Evolutionary conservation across 2,888 invertebrate genomes (phyloP), one percentile per base, ranked within the genome.

Genomic region (Mycalesis mineus): DNA sequence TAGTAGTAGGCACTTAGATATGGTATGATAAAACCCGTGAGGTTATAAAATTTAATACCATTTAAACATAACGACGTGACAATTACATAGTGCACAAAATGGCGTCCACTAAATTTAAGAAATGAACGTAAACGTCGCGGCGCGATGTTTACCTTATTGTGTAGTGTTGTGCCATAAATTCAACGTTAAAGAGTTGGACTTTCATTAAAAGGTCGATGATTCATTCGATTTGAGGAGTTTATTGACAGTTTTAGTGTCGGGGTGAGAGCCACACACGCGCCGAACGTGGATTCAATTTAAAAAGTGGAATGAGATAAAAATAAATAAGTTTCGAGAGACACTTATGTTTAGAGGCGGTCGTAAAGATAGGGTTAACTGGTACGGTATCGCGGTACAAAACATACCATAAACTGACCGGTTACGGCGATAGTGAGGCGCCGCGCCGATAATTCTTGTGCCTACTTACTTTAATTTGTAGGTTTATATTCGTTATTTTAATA

Each of bases 311-410:
- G 87, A 86, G 86, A 88, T 85, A 86, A 88, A 86, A 87, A 89
- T 88, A 89, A 88, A 88, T 88, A 88, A 88, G 85, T 83, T 83
- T 74, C 75, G 80, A 82, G 79, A 87, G 88, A 89, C 89, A 87
- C 88, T 88, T 87, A 88, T 87, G 89, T 88, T 88, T 88, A 87
- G 88, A 86, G 88, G 71, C 79, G 81, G 72, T 82, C 88, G 82
- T 89, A 89, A 88, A 89, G 88, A 89, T 88, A 88, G 88, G 88
- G 88, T 87, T 87, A 88, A 89, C 88, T 86, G 88, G 82, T 80
- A 81, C 78, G 73, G 84, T 84, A 84, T 82, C 84, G 81, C 78
- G 74, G 82, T 80, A 86, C 86, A 86, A 86, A 84, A 87, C 88
- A 86, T 84, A 87, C 82, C 85, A 84, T 87, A 87, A 88, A 87